phyloP scores from a whole-genome alignment of 2,888 invertebrate species.

The Maniola hyperantus region DNA sequence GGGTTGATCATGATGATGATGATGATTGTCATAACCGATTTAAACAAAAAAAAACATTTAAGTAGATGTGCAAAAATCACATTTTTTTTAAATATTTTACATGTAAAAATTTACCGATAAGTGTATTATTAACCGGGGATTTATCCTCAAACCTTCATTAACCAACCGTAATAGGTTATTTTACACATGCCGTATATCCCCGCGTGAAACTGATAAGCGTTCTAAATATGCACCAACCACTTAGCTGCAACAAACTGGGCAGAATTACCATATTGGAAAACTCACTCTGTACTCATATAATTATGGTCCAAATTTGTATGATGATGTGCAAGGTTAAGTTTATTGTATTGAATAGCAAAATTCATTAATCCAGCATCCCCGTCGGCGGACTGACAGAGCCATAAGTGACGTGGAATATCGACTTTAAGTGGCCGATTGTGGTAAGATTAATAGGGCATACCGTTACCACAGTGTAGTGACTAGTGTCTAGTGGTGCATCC shows the following conservation, averaged over 20 bases:
- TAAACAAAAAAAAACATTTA: no score
- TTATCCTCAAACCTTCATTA: conserved; percentile 37
- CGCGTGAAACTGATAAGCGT: conserved; percentile 41
- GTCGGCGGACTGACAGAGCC: conserved; percentile 51
- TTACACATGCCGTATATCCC: conserved; percentile 31
- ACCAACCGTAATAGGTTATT: conserved; percentile 33
- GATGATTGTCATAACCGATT: no score
- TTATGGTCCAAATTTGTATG: conserved; percentile 17
- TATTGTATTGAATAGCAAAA: conserved; percentile 41
- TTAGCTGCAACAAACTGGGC: conserved; percentile 29
- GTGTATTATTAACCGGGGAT: conserved; percentile 21
- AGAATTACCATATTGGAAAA: neutral
- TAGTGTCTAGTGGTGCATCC: neutral
- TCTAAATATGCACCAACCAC: conserved; percentile 38
- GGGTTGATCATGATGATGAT: no score
- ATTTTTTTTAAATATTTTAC: no score
- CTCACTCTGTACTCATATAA: conserved; percentile 5
- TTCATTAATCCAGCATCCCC: conserved; percentile 49
- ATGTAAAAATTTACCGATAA: no score
- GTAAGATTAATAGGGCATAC: conserved; percentile 47
- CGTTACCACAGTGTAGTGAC: conserved; percentile 36
- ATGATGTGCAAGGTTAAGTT: conserved; percentile 22
- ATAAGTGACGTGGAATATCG: conserved; percentile 47
- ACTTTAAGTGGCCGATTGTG: conserved; percentile 48
- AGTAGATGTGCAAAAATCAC: no score